phyloP scores from a whole-genome alignment of 1,140 invertebrate species.

The Lucilia sericata region DNA sequence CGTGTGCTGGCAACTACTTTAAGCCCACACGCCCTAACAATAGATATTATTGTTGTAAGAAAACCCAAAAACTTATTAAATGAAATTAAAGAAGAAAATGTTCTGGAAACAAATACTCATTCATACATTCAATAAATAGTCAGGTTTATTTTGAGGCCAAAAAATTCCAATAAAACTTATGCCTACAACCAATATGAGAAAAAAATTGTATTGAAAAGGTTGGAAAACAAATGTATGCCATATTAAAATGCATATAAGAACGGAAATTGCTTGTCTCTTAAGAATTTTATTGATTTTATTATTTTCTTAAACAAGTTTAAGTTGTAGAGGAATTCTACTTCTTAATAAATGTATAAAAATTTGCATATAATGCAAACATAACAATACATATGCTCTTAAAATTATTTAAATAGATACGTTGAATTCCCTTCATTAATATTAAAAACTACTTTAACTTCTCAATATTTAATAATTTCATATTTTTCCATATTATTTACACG shows the following conservation, averaged over 20 bases:
- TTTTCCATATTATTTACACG: no score
- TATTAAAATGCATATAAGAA: neutral
- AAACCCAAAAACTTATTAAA: slow-evolving; percentile 6
- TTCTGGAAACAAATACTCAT: neutral
- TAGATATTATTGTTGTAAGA: neutral
- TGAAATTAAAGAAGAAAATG: neutral
- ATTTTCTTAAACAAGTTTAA: no score
- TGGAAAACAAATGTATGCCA: no score
- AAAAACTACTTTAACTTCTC: no score
- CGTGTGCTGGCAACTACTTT: neutral
- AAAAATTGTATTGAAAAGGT: neutral
- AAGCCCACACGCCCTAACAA: neutral
- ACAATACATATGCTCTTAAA: no score
- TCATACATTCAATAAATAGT: neutral
- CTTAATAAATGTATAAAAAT: no score
- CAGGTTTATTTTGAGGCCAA: neutral
- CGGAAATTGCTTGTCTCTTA: neutral
- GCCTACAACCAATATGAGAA: neutral
- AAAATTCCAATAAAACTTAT: neutral
- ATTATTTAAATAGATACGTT: no score
- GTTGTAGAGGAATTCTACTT: no score
- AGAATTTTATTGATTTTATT: neutral
- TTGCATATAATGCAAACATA: no score
- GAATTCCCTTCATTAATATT: no score
- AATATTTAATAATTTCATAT: no score